phyloP scores from a whole-genome alignment of 2,888 invertebrate genomes.

The Shargacucullia verbasci region DNA sequence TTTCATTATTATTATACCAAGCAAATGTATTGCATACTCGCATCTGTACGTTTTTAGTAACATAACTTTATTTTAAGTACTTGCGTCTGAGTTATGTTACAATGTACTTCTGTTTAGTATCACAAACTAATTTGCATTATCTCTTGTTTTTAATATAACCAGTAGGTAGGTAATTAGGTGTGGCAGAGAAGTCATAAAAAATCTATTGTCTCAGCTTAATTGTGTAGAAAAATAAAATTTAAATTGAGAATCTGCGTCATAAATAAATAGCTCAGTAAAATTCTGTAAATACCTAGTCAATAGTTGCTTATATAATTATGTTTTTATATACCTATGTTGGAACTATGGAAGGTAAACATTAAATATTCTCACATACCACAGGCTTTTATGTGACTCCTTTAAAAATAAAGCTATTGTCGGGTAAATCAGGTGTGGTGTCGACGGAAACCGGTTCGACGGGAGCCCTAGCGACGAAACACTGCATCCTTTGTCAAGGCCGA shows the following conservation, averaged over 20 bases:
- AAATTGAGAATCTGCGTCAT: background rate
- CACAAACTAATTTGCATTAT: conserved; percentile 20
- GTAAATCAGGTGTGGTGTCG: conserved; percentile 23
- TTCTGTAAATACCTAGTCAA: background rate
- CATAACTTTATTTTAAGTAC: too few species aligned
- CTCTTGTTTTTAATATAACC: conserved; percentile 4
- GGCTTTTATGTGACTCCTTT: conserved; percentile 14
- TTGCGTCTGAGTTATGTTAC: too few species aligned
- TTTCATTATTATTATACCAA: too few species aligned
- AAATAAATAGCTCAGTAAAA: background rate
- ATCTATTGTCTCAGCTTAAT: conserved; percentile 6
- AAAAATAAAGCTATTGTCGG: conserved; percentile 32
- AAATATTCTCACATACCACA: too few species aligned
- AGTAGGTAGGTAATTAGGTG: background rate
- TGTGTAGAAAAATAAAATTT: background rate
- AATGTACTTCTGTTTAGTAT: background rate
- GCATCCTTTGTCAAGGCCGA: conserved; percentile 28
- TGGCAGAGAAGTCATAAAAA: conserved; percentile 1
- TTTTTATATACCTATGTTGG: background rate
- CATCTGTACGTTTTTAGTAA: too few species aligned
- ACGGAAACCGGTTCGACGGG: conserved; percentile 40
- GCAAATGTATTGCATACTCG: too few species aligned
- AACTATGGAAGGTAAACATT: too few species aligned
- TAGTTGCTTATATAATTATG: conserved; percentile 4
- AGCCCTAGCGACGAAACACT: conserved; percentile 25